These are phyloP conservation scores for Elaphurus davidianus DNA, from an alignment of 2,113 vertebrate genomes.

Conservation along the genomic window DNA sequence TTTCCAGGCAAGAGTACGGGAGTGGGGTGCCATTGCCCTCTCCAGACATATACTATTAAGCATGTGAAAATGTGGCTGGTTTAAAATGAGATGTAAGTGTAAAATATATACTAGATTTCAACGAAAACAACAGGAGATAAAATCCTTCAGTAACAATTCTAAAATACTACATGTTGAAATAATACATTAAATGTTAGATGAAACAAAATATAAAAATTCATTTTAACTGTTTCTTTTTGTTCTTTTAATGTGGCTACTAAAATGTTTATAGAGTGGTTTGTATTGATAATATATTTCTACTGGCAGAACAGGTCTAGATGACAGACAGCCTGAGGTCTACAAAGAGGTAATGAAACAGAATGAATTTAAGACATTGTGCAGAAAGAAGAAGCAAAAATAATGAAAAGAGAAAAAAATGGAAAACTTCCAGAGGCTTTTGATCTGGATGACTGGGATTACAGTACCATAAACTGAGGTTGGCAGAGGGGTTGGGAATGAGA, in stretches of 20 bases:
- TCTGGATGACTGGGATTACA: neutral
- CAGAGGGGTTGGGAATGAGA: neutral
- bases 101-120: neutral
- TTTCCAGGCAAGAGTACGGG: too few species aligned
- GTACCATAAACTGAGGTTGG: neutral
- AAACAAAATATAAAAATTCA: neutral
- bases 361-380: neutral
- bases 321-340: neutral
- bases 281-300: neutral
- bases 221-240: neutral
- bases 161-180: neutral
- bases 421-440: neutral
- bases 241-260: neutral
- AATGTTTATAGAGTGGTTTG: neutral
- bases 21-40: too few species aligned
- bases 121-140: neutral
- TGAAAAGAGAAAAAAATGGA: neutral
- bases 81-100: neutral
- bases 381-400: neutral
- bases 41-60: neutral
- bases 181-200: neutral
- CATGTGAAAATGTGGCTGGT: neutral
- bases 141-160: neutral
- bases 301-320: neutral
- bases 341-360: neutral